Percentiles rank a stretch among this genome's conserved stretches.
These are phyloP conservation scores for Philopotamus ludificatus DNA, from an alignment of 1,140 invertebrate genomes.

Conservation along the genomic window DNA sequence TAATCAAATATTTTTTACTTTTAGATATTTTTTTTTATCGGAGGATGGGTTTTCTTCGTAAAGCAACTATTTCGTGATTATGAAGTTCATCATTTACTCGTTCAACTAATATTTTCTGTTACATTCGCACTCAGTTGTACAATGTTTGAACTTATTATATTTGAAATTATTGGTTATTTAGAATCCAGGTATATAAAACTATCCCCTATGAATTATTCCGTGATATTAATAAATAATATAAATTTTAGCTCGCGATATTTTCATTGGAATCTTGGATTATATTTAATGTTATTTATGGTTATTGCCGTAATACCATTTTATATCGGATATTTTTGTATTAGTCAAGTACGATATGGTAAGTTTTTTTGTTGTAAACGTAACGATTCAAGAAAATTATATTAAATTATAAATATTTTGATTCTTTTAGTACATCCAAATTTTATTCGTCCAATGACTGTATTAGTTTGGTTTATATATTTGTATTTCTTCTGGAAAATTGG, in stretches of 20 bases:
- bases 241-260: slow-evolving; percentile 87
- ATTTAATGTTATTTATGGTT: slow-evolving; percentile 89
- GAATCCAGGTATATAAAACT: slow-evolving; percentile 58
- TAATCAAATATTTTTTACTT: no score
- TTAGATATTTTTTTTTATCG: slow-evolving; percentile 90
- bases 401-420: slow-evolving; percentile 22
- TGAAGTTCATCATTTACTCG: slow-evolving; percentile 92
- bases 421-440: slow-evolving; percentile 77
- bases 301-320: slow-evolving; percentile 97
- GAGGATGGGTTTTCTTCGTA: slow-evolving; percentile 98
- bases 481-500: slow-evolving; percentile 99
- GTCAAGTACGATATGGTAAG: slow-evolving; percentile 88
- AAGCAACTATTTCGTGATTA: slow-evolving; percentile 98
- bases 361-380: no score
- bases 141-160: slow-evolving; percentile 99
- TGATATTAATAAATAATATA: background rate
- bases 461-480: slow-evolving; percentile 89
- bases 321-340: slow-evolving; percentile 92
- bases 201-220: slow-evolving; percentile 13
- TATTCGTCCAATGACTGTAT: slow-evolving; percentile 76
- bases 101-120: slow-evolving; percentile 94
- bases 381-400: slow-evolving; percentile 31
- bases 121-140: slow-evolving; percentile 98
- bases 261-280: slow-evolving; percentile 93
- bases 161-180: slow-evolving; percentile 95